phyloP scores from a whole-genome alignment of 2,113 vertebrate genomes.

The Anguilla rostrata region DNA sequence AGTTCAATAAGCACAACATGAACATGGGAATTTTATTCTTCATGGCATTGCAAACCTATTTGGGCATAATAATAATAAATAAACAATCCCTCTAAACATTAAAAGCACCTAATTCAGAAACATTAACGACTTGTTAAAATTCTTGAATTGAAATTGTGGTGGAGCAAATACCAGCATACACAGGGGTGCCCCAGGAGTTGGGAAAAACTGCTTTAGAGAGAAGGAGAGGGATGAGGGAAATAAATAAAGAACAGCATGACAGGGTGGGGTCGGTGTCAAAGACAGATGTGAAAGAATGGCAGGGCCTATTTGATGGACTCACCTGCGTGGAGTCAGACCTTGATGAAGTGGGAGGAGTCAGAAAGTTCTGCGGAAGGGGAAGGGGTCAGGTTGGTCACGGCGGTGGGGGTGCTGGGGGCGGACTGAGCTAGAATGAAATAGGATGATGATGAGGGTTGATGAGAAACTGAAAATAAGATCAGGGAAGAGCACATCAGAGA shows the following conservation, averaged over 20 bases:
- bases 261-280: background rate
- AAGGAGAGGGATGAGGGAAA: background rate
- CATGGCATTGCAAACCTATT: no score
- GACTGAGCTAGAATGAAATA: slow-evolving; percentile 81
- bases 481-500: background rate
- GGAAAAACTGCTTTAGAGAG: no score
- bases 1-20: no score
- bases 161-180: no score
- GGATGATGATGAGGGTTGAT: slow-evolving; percentile 35
- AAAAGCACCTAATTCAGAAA: no score
- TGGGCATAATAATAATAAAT: no score
- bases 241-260: background rate
- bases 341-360: slow-evolving; percentile 85
- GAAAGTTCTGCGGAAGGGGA: slow-evolving; percentile 78
- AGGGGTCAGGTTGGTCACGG: slow-evolving; percentile 83
- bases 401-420: slow-evolving; percentile 80
- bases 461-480: slow-evolving; percentile 42
- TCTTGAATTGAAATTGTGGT: no score
- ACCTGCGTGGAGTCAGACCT: slow-evolving; percentile 86
- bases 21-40: no score
- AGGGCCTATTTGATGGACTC: slow-evolving; percentile 61
- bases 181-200: no score
- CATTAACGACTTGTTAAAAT: no score
- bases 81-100: no score
- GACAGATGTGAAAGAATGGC: background rate